Base-by-base conservation (phyloP, 2,888 invertebrate species). In the Amiota mariae region DNA sequence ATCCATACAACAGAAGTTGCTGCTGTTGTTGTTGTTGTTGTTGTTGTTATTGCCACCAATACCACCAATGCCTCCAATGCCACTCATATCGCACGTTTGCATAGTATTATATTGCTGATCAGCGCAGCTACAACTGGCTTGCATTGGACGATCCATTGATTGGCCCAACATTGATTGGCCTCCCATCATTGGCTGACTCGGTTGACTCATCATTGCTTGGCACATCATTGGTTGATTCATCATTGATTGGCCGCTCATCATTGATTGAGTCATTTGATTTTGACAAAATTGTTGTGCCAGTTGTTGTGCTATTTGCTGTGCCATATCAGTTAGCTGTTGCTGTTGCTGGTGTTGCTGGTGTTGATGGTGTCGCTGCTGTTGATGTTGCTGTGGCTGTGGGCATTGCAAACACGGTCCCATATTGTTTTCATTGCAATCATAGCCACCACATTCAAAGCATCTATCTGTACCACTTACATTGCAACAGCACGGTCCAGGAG, bases 241-340 rank as follows among this genome's bases (percentile, higher is more conserved):
- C 6, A 6, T 36, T 36, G 36, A 6, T 36, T 36, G 6, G 36
- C 36, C 1, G 36, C 36, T 0, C 59, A 36, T 63, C 66, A 49
- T 66, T 18, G 47, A 15, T 15, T 47, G 66, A 8, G 10, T 18
- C 48, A 66, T 11, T 66, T 66, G 49, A 11, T 66, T 47, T 9
- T 48, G 49, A 18, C 36, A 66, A 8, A 66, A 18, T 66, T 66
- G 48, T 12, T 48, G 48, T 10, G 66, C 66, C 15, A 66, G 12
- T 49, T 66, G 46, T 46, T 63, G 63, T 13, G 63, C 63, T n/a
- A 63, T n/a, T 46, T 63, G 24, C 46, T 63, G 63, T 12, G 46
- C 63, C 15, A 63, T 36, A 46, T 63, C 46, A 0, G 63, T n/a
- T 15, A 63, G 12, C 1, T 59, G 63, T 15, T 59, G 59, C 11